Evolutionary conservation across 2,888 invertebrate genomes (phyloP).

Genomic region (Brachyopa scutellaris): DNA sequence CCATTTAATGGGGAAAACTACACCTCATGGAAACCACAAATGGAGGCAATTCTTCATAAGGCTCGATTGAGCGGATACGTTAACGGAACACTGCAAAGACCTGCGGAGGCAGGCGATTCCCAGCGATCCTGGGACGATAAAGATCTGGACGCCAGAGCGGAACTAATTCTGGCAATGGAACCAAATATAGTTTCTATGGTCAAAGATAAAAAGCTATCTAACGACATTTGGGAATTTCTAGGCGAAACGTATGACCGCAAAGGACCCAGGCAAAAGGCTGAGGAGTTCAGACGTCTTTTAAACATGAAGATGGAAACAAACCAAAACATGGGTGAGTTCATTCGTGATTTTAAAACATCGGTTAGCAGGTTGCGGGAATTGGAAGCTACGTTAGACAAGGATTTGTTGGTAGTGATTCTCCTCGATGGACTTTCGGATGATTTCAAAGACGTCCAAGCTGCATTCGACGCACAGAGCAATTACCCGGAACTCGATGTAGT

Average conservation of each 20-base stretch:
- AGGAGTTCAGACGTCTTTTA: constrained; percentile 46
- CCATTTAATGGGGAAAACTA: constrained; percentile 7
- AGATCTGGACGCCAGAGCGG: constrained; percentile 22
- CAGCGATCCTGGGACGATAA: constrained; percentile 41
- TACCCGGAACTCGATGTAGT: too few species aligned
- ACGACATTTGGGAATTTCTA: constrained; percentile 47
- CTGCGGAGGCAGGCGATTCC: too few species aligned
- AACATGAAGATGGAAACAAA: constrained; percentile 27
- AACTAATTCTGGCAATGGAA: constrained; percentile 32
- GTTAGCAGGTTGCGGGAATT: constrained; percentile 37
- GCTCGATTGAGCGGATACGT: constrained; percentile 6
- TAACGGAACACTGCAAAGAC: background rate
- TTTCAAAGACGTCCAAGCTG: constrained; percentile 21
- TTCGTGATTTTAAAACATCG: constrained; percentile 41
- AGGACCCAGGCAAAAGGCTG: constrained; percentile 34
- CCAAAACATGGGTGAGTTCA: constrained; percentile 31
- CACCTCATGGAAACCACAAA: constrained; percentile 17
- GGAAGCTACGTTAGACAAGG: constrained; percentile 34
- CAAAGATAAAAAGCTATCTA: constrained; percentile 30
- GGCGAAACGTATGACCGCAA: constrained; percentile 31
- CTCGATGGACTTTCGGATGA: constrained; percentile 33
- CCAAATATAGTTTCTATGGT: constrained; percentile 31
- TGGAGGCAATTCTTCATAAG: constrained; percentile 24
- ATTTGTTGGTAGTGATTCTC: constrained; percentile 36
- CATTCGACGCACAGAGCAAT: background rate